A percentile compares a stretch with the other conserved stretches of the same genome.
These are phyloP conservation scores for Nicator chloris DNA, from an alignment of 2,113 vertebrate species.

Conservation along the genomic window DNA sequence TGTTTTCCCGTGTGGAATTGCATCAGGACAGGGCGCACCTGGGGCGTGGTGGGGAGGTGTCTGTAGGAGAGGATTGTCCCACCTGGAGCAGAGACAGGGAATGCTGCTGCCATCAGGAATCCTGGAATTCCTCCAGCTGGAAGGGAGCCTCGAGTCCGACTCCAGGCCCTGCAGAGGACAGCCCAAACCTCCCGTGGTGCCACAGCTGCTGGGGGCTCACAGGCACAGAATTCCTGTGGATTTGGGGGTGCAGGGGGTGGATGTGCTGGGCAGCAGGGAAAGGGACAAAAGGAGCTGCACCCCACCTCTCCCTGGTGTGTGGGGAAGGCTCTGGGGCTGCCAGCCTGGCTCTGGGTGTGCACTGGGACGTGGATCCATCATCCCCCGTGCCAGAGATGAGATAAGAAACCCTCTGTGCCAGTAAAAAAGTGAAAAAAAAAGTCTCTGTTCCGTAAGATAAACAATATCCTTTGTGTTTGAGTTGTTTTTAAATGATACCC, in stretches of 20 bases:
- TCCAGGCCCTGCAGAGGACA: background rate
- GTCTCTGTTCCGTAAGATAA: too few species aligned
- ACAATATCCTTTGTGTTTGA: too few species aligned
- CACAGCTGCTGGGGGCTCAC: background rate
- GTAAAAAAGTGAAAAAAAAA: too few species aligned
- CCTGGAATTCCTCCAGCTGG: accelerated
- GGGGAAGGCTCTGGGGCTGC: background rate
- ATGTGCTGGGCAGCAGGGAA: background rate
- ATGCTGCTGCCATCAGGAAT: background rate
- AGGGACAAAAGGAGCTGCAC: background rate
- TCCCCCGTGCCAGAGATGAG: too few species aligned
- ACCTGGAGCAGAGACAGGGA: accelerated
- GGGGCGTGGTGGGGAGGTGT: accelerated
- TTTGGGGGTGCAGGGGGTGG: accelerated
- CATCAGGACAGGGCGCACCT: accelerated
- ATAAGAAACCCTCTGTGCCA: too few species aligned
- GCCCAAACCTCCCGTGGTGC: background rate
- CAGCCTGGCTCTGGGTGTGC: background rate
- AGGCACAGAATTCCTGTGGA: accelerated
- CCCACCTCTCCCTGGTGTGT: background rate
- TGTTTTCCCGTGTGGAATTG: background rate
- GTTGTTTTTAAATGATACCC: too few species aligned
- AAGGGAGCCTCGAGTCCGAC: background rate
- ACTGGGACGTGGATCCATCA: accelerated
- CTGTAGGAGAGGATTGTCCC: background rate